Evolutionary conservation across 2,113 vertebrate genomes (phyloP).

Genomic region (Microcebus lehilahytsara): DNA sequence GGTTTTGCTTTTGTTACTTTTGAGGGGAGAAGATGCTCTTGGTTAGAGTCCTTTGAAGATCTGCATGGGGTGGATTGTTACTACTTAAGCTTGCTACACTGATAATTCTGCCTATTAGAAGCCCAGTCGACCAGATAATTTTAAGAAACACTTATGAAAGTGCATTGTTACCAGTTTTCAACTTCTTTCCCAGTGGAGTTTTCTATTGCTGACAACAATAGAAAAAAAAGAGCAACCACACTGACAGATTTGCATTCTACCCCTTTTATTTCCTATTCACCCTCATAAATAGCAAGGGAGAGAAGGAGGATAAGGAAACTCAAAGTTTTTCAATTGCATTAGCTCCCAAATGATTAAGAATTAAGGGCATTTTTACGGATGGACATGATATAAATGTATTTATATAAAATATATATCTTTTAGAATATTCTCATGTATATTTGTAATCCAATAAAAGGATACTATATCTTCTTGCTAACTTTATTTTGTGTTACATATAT

Average conservation of each 20-base stretch:
- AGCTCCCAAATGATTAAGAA: background rate
- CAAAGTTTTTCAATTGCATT: background rate
- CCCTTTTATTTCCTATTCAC: background rate
- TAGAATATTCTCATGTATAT: background rate
- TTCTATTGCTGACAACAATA: background rate
- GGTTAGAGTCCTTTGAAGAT: background rate
- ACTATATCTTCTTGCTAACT: background rate
- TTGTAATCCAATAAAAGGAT: background rate
- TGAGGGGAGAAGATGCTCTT: background rate
- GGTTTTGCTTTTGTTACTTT: conserved; percentile 53
- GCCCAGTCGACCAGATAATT: background rate
- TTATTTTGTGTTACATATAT: background rate
- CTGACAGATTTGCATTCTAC: background rate
- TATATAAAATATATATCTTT: background rate
- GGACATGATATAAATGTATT: background rate
- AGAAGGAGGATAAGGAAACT: background rate
- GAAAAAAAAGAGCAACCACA: background rate
- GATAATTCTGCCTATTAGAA: background rate
- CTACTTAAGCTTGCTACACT: background rate
- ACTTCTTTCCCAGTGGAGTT: background rate
- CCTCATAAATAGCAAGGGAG: background rate
- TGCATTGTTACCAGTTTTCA: background rate
- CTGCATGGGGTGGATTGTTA: background rate
- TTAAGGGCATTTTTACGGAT: background rate
- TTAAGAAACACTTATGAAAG: conserved; percentile 14